Base-by-base conservation (phyloP, 2,888 invertebrate species). In the Proisotoma minuta region DNA sequence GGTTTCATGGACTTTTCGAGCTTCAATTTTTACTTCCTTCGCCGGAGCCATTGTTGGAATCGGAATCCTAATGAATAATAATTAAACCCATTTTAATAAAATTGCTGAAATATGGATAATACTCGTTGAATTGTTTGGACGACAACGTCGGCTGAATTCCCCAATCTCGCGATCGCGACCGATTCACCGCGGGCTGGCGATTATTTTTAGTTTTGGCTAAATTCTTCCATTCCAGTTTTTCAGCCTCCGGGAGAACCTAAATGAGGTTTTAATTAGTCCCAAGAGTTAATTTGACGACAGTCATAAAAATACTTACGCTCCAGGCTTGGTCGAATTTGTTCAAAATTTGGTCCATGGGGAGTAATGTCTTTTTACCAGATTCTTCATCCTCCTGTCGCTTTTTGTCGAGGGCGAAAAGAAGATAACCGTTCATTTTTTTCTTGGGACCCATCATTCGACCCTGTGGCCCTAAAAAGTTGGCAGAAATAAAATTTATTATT, bases 361-460 rank as follows among this genome's bases (percentile, higher is more conserved):
- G 10, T 4, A 12, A 12, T 24, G 23, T 23, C 26, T 50, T 50
- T 8, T 10, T 23, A 12, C 50, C 22, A 4, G 50, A 22, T 24
- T 50, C 18, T 10, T 5, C 5, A 5, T 50, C 50, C 4, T 22
- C 22, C 26, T 50, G 5, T 23, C 22, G 18, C 50, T 23, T 8
- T 24, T 26, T 22, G 10, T 23, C 3, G 4, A 24, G n/a, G 5
- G 26, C 50, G 22, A 50, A 50, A 3, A 50, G 23, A 23, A 50
- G 50, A 23, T 50, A 50, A n/a, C 50, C 50, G 23, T 50, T 50
- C 26, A 26, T 50, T n/a, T 50, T 50, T 23, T 22, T 50, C 50
- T 50, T 50, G 5, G 18, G 3, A 24, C 5, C 26, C 34, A 34
- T 34, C 15, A 34, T 15, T 34, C 34, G 34, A 10, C 34, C 34